These are phyloP conservation scores for Sphecodes monilicornis DNA, from an alignment of 2,888 invertebrate species.

Conservation along the genomic window DNA sequence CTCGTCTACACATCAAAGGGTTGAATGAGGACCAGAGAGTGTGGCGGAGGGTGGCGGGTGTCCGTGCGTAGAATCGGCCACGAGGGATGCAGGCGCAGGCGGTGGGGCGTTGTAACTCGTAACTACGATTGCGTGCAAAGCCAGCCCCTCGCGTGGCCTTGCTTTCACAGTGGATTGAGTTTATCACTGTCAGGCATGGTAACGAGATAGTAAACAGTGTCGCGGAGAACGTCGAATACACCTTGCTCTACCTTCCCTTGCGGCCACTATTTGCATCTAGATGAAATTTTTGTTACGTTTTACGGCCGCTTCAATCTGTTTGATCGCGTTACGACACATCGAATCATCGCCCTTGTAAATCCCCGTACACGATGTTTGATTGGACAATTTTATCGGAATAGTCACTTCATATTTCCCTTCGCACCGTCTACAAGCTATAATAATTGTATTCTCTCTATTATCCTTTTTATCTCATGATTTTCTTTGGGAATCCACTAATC, in stretches of 20 bases:
- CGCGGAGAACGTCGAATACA: conserved; percentile 42
- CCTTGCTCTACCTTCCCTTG: neutral
- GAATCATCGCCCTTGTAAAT: neutral
- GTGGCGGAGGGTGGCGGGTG: conserved; percentile 53
- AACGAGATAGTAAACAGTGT: conserved; percentile 67
- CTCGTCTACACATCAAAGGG: conserved; percentile 48
- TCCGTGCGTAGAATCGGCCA: conserved; percentile 60
- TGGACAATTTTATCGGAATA: neutral
- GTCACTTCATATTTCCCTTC: neutral
- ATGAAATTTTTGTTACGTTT: conserved; percentile 28
- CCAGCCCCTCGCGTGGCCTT: conserved; percentile 47
- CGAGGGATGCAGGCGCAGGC: conserved; percentile 13
- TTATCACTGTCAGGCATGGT: conserved; percentile 68
- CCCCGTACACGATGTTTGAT: neutral
- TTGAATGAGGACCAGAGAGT: conserved; percentile 56
- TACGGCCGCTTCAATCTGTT: conserved; percentile 5
- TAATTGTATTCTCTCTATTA: neutral
- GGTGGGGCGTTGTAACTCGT: conserved; percentile 57
- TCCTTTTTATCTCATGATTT: too few relatives aligned
- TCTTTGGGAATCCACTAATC: too few relatives aligned
- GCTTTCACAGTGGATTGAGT: conserved; percentile 58
- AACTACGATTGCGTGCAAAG: conserved; percentile 66
- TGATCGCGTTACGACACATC: conserved; percentile 12
- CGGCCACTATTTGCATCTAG: conserved; percentile 42
- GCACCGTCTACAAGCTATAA: neutral